Evolutionary conservation across 2,113 vertebrate genomes (phyloP).

Genomic region (Monopterus albus): DNA sequence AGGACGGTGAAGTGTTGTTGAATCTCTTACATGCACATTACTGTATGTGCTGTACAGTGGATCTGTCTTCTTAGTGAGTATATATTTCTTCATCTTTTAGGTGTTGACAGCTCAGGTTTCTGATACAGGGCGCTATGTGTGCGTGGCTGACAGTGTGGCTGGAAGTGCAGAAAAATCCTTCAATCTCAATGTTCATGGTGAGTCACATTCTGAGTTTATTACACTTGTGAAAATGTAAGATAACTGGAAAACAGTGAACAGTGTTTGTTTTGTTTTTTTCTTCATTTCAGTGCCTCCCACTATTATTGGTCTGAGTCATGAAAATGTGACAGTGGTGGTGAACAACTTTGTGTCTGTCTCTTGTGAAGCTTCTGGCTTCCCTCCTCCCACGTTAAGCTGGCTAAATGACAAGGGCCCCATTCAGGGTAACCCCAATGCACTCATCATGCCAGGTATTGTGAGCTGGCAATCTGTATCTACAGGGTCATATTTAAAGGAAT

Average conservation of each 20-base stretch:
- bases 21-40: neutral
- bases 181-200: constrained; percentile 93
- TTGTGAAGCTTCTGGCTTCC: constrained; percentile 93
- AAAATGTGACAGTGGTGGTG: constrained; percentile 92
- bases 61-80: neutral
- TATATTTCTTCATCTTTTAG: constrained; percentile 74
- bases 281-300: constrained; percentile 87
- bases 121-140: constrained; percentile 92
- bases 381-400: constrained; percentile 93
- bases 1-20: neutral
- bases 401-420: constrained; percentile 88
- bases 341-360: constrained; percentile 93
- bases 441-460: constrained; percentile 94
- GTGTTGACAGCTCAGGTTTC: constrained; percentile 86
- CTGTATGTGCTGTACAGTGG: too few relatives aligned
- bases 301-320: constrained; percentile 85
- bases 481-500: too few relatives aligned
- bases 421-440: constrained; percentile 82
- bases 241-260: too few relatives aligned
- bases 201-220: constrained; percentile 62
- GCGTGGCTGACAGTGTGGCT: constrained; percentile 89
- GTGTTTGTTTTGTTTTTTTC: neutral
- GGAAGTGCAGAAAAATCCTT: constrained; percentile 93
- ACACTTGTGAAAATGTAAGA: too few relatives aligned
- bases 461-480: too few relatives aligned